Conservation (phyloP, 2,888 invertebrate genomes). For the Ennomos erosarius region DNA sequence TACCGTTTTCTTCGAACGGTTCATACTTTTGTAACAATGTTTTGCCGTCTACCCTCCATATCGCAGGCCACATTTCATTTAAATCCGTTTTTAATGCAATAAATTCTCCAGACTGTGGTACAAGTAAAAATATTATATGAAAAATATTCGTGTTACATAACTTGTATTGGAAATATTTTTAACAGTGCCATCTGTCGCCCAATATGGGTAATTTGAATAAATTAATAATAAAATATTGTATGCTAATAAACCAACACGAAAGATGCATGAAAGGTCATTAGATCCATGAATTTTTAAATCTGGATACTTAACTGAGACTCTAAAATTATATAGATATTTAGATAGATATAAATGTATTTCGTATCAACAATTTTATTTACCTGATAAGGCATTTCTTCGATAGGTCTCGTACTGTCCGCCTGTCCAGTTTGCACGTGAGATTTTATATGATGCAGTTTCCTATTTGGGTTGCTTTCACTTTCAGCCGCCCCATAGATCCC, state of each 20-base stretch:
- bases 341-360: too few relatives aligned
- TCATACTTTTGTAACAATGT: constrained; percentile 93
- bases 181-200: neutral
- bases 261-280: too few relatives aligned
- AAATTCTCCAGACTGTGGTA: constrained; percentile 93
- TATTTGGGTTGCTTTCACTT: constrained; percentile 64
- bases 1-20: constrained; percentile 92
- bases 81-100: constrained; percentile 94
- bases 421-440: constrained; percentile 79
- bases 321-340: too few relatives aligned
- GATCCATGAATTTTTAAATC: too few relatives aligned
- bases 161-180: neutral
- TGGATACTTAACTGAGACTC: too few relatives aligned
- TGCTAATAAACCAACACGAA: too few relatives aligned
- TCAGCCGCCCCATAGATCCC: constrained; percentile 83
- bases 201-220: neutral
- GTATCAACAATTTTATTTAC: constrained; percentile 51
- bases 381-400: constrained; percentile 87
- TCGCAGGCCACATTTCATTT: constrained; percentile 92
- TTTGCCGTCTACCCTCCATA: constrained; percentile 96
- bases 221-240: neutral
- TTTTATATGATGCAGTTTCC: constrained; percentile 76
- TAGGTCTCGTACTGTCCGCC: constrained; percentile 67
- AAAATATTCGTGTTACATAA: neutral
- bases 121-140: constrained; percentile 32